A percentile compares a stretch with the other conserved stretches of the same genome.
Conservation (phyloP, 2,888 invertebrate genomes). For the Ptychoptera albimana region DNA sequence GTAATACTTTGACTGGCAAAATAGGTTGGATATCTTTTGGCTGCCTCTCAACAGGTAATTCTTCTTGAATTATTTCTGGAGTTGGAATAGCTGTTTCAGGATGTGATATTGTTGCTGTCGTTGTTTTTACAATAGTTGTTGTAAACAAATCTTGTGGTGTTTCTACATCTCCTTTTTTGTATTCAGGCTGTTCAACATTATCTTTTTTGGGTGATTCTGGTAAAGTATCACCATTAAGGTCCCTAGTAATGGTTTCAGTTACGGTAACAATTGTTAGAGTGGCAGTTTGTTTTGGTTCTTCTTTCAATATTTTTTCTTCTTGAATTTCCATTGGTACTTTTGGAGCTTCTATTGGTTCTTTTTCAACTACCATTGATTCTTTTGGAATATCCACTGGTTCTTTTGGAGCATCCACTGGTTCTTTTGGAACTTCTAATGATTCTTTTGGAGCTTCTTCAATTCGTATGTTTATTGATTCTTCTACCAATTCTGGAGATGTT, state of each 20-base stretch:
- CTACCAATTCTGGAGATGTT: not conserved
- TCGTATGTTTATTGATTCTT: not conserved
- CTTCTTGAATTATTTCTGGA: not conserved
- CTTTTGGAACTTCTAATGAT: not conserved
- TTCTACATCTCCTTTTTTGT: not conserved
- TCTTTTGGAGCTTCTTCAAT: not conserved
- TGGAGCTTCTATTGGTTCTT: not conserved
- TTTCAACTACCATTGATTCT: no score
- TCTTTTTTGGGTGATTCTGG: no score
- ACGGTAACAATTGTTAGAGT: not conserved
- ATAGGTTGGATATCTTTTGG: not conserved
- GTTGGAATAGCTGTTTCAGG: not conserved
- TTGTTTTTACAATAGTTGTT: not conserved
- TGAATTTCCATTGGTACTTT: not conserved
- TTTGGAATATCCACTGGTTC: not conserved
- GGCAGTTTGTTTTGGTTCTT: not conserved
- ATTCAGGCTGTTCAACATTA: not conserved
- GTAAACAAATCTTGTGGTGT: not conserved
- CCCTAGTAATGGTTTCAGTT: constrained; percentile 1
- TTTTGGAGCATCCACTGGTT: not conserved
- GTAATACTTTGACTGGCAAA: not conserved
- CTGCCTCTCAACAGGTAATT: not conserved
- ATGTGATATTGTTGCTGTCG: not conserved
- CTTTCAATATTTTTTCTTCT: not conserved
- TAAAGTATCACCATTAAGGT: not conserved